Evolutionary conservation across 2,888 invertebrate species (phyloP).

Genomic region (Gastrophysa polygoni): DNA sequence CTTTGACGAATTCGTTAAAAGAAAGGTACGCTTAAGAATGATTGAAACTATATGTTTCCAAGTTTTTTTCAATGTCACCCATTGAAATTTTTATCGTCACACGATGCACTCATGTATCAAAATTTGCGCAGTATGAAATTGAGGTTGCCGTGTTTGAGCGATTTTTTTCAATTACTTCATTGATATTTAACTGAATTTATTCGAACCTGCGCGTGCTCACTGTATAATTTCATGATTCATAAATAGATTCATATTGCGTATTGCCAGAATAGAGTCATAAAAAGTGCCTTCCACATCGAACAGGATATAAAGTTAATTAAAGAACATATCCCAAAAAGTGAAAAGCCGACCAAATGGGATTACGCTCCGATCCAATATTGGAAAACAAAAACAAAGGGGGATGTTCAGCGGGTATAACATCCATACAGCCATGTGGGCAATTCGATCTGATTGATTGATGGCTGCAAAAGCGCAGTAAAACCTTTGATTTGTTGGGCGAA

Average conservation of each 20-base stretch:
- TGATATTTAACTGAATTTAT: too few relatives aligned
- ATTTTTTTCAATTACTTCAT: too few relatives aligned
- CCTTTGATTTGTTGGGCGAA: conserved; percentile 29
- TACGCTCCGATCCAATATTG: not conserved
- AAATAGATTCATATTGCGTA: not conserved
- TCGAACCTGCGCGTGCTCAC: too few relatives aligned
- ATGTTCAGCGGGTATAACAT: conserved; percentile 13
- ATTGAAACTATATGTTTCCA: too few relatives aligned
- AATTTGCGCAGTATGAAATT: too few relatives aligned
- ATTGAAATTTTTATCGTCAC: too few relatives aligned
- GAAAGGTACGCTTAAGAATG: too few relatives aligned
- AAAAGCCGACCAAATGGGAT: not conserved
- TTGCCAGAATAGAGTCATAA: not conserved
- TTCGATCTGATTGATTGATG: conserved; percentile 30
- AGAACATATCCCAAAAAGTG: not conserved
- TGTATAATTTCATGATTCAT: too few relatives aligned
- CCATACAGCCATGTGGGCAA: conserved; percentile 23
- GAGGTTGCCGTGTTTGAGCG: too few relatives aligned
- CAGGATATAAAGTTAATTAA: not conserved
- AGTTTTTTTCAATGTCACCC: too few relatives aligned
- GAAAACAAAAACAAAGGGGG: conserved; percentile 4
- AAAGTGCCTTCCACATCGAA: not conserved
- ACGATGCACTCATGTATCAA: too few relatives aligned
- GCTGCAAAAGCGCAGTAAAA: conserved; percentile 24
- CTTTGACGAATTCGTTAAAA: too few relatives aligned